phyloP scores from a whole-genome alignment of 2,113 vertebrate species.

The Tachysurus fulvidraco region DNA sequence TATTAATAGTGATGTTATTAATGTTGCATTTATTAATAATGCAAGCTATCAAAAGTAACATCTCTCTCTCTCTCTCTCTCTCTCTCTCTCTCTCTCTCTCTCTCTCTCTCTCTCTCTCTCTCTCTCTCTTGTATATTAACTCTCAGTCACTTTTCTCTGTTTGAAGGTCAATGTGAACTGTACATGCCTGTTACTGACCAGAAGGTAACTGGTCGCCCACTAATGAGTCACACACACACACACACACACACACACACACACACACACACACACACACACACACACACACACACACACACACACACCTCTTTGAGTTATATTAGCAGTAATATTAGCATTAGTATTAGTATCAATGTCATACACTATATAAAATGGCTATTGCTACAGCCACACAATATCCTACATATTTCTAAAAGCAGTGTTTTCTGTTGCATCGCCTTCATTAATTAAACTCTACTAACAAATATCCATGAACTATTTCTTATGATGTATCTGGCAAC shows the following conservation, averaged over 20 bases:
- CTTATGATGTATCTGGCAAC: neutral
- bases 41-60: neutral
- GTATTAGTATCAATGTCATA: neutral
- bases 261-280: conserved; percentile 22
- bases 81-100: neutral
- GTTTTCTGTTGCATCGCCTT: neutral
- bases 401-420: neutral
- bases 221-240: conserved; percentile 64
- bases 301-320: neutral
- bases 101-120: neutral
- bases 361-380: neutral
- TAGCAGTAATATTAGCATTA: neutral
- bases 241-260: conserved; percentile 22
- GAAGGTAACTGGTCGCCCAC: conserved; percentile 60
- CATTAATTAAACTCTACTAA: neutral
- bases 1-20: neutral
- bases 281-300: conserved; percentile 16
- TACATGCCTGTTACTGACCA: conserved; percentile 33
- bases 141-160: neutral
- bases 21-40: neutral
- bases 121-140: neutral
- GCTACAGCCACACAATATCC: neutral
- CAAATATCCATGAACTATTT: neutral
- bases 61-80: no score
- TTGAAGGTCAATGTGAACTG: neutral